Evolutionary conservation across 2,113 vertebrate species (phyloP), one percentile per base, ranked within the genome.

Genomic region (Bubalus kerabau): DNA sequence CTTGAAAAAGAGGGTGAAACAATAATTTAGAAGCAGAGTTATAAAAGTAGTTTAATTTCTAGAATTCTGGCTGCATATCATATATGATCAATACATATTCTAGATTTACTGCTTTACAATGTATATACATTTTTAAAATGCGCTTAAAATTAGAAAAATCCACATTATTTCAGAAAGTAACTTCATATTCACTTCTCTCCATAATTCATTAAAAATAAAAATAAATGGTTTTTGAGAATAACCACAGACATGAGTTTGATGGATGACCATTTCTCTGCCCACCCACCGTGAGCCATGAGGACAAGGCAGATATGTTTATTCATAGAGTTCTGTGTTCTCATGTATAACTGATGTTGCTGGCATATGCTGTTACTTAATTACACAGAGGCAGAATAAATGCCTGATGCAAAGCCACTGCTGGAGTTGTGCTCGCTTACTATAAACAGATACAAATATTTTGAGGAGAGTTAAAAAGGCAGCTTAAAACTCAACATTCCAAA

Each of bases 181-280:
- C 82, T 84, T 91, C 60, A 59, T 57, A 90, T 71, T 87, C 74
- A 80, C 28, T 86, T 67, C 57, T 93, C 87, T 87, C 91, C 17
- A 24, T 50, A 94, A 92, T 93, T 98, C 74, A 87, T 64, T 96
- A 92, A 93, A 94, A 96, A 86, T 91, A 88, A 90, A 97, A 95
- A 78, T 54, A 80, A 92, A 64, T 96, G 54, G 30, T 1, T 81
- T 91, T 43, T 57, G 54, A 95, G 91, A 90, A 90, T 40, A 86
- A 48, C 32, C 50, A 54, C 10, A 60, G 40, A 80, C 36, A 24
- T 23, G 82, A 90, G 48, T 59, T 11, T 95, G 97, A 93, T 76
- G 87, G 54, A 85, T 26, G 57, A 36, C n/a, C 81, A 46, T 36
- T 32, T 36, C 50, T 87, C 96, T 4, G 0, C 80, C 90, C 30